These are phyloP conservation scores for Empidonax alnorum DNA, from an alignment of 2,113 vertebrate species.

Conservation along the genomic window DNA sequence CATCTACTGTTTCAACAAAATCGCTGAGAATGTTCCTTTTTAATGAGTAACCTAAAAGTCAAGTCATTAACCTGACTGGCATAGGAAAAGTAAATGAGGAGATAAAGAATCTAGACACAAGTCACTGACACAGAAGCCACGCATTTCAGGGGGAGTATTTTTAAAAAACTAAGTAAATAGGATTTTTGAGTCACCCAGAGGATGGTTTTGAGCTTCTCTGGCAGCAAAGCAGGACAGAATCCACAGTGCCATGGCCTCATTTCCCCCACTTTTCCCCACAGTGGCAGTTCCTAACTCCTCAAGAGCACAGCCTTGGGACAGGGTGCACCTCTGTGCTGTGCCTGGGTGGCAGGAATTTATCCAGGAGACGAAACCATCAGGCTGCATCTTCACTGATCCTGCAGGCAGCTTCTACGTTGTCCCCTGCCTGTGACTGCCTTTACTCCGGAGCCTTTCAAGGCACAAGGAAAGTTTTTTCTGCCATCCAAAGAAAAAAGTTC, in stretches of 20 bases:
- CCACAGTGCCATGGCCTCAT: rapidly evolving
- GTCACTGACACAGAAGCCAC: not conserved
- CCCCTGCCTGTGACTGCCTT: not conserved
- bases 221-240: not conserved
- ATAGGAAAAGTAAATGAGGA: not conserved
- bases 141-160: not conserved
- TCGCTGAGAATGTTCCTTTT: not conserved
- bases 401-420: not conserved
- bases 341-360: not conserved
- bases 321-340: rapidly evolving
- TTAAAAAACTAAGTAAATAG: not conserved
- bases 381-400: not conserved
- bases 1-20: not conserved
- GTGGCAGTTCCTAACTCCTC: not conserved
- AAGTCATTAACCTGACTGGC: not conserved
- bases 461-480: not conserved
- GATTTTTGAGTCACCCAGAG: not conserved
- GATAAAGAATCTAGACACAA: not conserved
- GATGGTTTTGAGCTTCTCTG: not conserved
- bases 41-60: not conserved
- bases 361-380: not conserved
- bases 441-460: not conserved
- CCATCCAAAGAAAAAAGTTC: not conserved
- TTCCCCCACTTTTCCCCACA: not conserved
- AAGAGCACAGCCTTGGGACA: not conserved